Base-by-base conservation (phyloP, 2,113 vertebrate species). In the Pseudopodoces humilis region DNA sequence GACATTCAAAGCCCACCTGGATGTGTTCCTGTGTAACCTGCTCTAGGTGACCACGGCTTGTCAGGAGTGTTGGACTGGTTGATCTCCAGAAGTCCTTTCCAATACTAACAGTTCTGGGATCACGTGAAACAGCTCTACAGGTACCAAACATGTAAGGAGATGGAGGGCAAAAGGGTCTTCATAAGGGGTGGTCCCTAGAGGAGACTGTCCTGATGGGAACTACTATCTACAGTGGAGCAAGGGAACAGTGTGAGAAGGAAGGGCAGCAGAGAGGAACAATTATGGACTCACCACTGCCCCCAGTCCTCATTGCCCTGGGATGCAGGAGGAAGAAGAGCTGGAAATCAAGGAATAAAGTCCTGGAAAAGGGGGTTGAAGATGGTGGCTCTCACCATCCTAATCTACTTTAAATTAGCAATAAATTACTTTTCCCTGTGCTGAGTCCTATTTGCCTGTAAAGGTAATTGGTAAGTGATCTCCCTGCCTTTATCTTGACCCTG, bases 291-390 rank as follows among this genome's bases (percentile, higher is more conserved):
- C 15, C 28, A 24, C 24, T 44, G 56, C 13, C 12, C 6, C 16
- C 11, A 52, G 11, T 5, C 9, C 21, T 27, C 15, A 49, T 12
- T 14, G 19, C 8, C 44, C 19, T 33, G 3, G 25, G 24, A 52
- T 19, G 6, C 3, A 10, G 8, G 11, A 65, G 11, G 15, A 4
- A 65, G 15, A 76, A 30, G 30, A 67, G 15, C 30, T 62, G 47
- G 19, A 7, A 89, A 58, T 17, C 19, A 49, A 64, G 21, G 6
- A 64, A 20, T 5, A 11, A 31, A 89, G 39, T 23, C 30, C 2
- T 3, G 25, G 35, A 70, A 84, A 86, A 84, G 7, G 3, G 3
- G 1, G 1, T 2, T 13, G 9, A 4, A 10, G 2, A 12, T 3
- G 3, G 4, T 43, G n/a, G 39, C 44, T 83, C 24, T 68, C 39